Evolutionary conservation across 1,140 invertebrate genomes (phyloP).

Genomic region (Drosophila santomea): DNA sequence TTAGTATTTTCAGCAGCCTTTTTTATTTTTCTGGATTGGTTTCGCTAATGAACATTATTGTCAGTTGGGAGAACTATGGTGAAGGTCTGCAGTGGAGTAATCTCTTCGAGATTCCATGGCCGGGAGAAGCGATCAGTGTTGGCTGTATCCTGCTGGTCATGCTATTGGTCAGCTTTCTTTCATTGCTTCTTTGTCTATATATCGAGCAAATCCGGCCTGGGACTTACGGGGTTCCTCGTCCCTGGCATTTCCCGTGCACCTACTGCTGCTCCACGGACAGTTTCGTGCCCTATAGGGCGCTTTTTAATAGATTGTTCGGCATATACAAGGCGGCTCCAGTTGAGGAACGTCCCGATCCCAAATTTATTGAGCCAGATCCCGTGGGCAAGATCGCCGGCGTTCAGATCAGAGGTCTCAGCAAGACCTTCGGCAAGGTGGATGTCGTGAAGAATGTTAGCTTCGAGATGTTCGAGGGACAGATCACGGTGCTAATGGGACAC

Average conservation of each 20-base stretch:
- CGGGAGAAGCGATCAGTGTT: slow-evolving; percentile 85
- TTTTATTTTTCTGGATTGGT: neutral
- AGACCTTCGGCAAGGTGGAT: slow-evolving; percentile 85
- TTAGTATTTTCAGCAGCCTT: neutral
- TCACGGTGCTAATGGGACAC: slow-evolving; percentile 90
- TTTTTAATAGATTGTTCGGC: neutral
- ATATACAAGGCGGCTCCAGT: neutral
- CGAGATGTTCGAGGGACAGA: slow-evolving; percentile 89
- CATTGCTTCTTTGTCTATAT: slow-evolving; percentile 88
- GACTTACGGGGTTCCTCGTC: slow-evolving; percentile 88
- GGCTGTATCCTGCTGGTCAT: slow-evolving; percentile 85
- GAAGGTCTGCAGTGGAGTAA: slow-evolving; percentile 11
- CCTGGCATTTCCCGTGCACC: slow-evolving; percentile 90
- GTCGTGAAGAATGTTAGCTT: slow-evolving; percentile 90
- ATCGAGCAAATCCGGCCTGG: slow-evolving; percentile 90
- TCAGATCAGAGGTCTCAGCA: slow-evolving; percentile 81
- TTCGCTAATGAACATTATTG: neutral
- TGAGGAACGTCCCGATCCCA: neutral
- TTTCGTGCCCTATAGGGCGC: slow-evolving; percentile 4
- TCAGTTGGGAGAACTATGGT: neutral
- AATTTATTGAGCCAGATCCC: slow-evolving; percentile 63
- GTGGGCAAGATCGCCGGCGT: slow-evolving; percentile 1
- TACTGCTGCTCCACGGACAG: slow-evolving; percentile 75
- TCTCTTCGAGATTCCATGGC: neutral
- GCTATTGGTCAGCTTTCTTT: slow-evolving; percentile 82